These are phyloP conservation scores for Merodon equestris DNA, from an alignment of 2,888 invertebrate genomes.

Conservation along the genomic window DNA sequence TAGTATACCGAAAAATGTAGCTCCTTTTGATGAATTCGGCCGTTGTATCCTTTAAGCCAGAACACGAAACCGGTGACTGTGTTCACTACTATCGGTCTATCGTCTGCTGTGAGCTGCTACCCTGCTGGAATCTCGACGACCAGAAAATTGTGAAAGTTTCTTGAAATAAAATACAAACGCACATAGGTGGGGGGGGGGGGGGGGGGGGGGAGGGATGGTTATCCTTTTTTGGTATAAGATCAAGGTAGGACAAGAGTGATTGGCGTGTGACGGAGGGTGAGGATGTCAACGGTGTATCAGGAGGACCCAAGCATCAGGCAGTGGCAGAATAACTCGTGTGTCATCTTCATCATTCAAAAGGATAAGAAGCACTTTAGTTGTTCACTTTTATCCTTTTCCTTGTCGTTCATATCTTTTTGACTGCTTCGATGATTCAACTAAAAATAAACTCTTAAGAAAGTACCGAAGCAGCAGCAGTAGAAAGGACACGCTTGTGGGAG, in stretches of 20 bases:
- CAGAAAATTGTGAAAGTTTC: slow-evolving; percentile 47
- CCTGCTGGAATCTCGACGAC: slow-evolving; percentile 17
- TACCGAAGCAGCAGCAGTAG: slow-evolving; percentile 16
- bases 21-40: slow-evolving; percentile 63
- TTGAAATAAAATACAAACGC: slow-evolving; percentile 20
- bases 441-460: slow-evolving; percentile 41
- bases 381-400: slow-evolving; percentile 60
- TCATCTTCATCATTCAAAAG: slow-evolving; percentile 58
- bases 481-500: slow-evolving; percentile 17
- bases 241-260: too few species aligned
- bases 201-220: not conserved
- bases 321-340: slow-evolving; percentile 4
- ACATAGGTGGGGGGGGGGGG: too few species aligned
- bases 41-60: slow-evolving; percentile 29
- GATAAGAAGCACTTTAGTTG: slow-evolving; percentile 66
- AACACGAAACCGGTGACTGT: too few species aligned
- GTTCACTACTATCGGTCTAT: slow-evolving; percentile 1
- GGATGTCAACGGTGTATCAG: slow-evolving; percentile 52
- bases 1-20: slow-evolving; percentile 39
- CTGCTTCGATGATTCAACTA: slow-evolving; percentile 63
- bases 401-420: slow-evolving; percentile 33
- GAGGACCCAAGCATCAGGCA: too few species aligned
- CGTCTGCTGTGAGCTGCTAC: slow-evolving; percentile 30
- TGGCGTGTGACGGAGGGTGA: too few species aligned
- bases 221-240: slow-evolving; percentile 20